Evolutionary conservation across 2,888 invertebrate species (phyloP).

Genomic region (Hymenopus coronatus): DNA sequence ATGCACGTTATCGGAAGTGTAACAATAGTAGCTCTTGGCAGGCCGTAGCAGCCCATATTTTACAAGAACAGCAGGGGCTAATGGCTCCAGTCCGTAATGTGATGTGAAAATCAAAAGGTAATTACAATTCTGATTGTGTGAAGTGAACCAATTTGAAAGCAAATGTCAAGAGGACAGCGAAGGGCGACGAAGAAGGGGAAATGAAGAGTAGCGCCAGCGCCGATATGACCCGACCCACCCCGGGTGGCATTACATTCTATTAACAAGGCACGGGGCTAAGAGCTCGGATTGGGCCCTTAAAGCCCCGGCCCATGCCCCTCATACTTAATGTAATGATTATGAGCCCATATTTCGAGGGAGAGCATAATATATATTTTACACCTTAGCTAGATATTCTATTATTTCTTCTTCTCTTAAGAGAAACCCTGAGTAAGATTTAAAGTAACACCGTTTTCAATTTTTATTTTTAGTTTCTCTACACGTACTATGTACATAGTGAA

Average conservation of each 20-base stretch:
- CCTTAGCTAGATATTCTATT: no score
- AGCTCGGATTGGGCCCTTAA: background rate
- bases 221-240: no score
- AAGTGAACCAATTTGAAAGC: background rate
- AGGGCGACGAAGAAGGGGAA: background rate
- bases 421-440: no score
- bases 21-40: background rate
- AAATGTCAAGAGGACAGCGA: background rate
- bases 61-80: background rate
- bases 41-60: background rate
- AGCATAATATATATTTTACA: no score
- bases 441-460: no score
- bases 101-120: conserved; percentile 4
- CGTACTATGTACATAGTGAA: no score
- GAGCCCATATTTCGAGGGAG: background rate
- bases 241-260: background rate
- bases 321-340: no score
- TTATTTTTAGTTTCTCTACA: no score
- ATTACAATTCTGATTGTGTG: conserved; percentile 9
- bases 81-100: background rate
- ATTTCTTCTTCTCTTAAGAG: no score
- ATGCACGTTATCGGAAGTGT: background rate
- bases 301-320: background rate
- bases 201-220: background rate
- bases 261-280: background rate